A percentile compares a stretch with the other conserved stretches of the same genome.
Conservation (phyloP, 2,113 vertebrate species). For the Catharus minimus region DNA sequence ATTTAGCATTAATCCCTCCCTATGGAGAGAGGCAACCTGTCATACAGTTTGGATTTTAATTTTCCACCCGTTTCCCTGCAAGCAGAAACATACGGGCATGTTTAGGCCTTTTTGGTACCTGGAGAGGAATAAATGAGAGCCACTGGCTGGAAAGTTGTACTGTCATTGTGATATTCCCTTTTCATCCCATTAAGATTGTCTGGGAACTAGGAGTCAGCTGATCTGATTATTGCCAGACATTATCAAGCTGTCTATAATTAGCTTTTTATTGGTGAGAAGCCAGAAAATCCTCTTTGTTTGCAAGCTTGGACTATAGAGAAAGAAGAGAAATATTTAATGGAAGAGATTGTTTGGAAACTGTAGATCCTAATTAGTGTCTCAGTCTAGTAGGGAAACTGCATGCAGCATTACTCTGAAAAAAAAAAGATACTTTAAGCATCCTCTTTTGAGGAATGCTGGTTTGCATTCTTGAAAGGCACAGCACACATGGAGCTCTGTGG, state of each 20-base stretch:
- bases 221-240: conserved; percentile 53
- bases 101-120: conserved; percentile 30
- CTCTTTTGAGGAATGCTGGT: background rate
- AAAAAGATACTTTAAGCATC: background rate
- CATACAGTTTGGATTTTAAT: conserved; percentile 25
- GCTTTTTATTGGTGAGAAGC: conserved; percentile 43
- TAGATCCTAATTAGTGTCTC: conserved; percentile 29
- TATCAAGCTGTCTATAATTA: conserved; percentile 64
- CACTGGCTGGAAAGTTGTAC: conserved; percentile 2
- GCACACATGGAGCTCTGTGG: background rate
- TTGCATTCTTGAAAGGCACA: background rate
- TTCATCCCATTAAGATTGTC: conserved; percentile 32
- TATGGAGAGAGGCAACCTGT: conserved; percentile 22
- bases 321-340: conserved; percentile 33
- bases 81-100: conserved; percentile 2
- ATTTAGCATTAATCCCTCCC: conserved; percentile 39
- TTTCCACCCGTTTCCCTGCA: background rate
- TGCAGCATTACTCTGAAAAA: background rate
- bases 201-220: conserved; percentile 22
- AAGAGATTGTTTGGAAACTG: conserved; percentile 41
- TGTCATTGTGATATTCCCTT: conserved; percentile 1
- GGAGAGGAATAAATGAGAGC: conserved; percentile 22
- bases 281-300: conserved; percentile 58
- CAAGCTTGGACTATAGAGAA: conserved; percentile 30
- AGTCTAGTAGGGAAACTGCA: background rate